Evolutionary conservation across 2,113 vertebrate genomes (phyloP).

Genomic region (Andinoacara biseriatus): DNA sequence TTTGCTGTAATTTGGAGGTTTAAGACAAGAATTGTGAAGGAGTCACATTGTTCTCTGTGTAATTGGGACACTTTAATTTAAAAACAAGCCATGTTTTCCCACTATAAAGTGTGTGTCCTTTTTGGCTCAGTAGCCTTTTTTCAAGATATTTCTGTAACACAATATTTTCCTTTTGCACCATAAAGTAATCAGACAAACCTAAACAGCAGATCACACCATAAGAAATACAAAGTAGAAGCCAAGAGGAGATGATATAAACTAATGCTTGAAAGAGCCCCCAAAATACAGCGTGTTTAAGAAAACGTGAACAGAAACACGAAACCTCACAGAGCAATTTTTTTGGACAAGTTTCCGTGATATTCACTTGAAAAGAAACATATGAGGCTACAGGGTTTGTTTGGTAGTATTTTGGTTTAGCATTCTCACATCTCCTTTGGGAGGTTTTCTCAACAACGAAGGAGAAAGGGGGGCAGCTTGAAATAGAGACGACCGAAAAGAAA

Average conservation of each 20-base stretch:
- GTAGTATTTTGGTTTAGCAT: constrained; percentile 40
- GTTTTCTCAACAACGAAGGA: constrained; percentile 62
- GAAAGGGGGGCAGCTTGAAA: constrained; percentile 60
- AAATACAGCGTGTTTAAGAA: not conserved
- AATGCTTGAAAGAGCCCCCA: not conserved
- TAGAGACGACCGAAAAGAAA: constrained; percentile 70
- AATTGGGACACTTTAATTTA: not conserved
- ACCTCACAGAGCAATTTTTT: constrained; percentile 13
- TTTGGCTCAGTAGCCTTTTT: not conserved
- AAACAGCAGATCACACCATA: not conserved
- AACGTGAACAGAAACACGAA: not conserved
- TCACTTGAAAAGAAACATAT: constrained; percentile 60
- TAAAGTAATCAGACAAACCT: not conserved
- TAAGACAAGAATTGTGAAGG: not conserved
- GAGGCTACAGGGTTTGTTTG: constrained; percentile 39
- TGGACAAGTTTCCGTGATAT: constrained; percentile 36
- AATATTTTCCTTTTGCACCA: not conserved
- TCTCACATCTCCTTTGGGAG: constrained; percentile 66
- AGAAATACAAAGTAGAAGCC: not conserved
- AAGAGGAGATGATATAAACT: not conserved
- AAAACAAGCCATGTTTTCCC: not conserved
- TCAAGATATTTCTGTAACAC: not conserved
- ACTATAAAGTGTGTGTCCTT: not conserved
- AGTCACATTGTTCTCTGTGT: not conserved
- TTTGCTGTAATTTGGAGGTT: not conserved